Evolutionary conservation across 2,113 vertebrate genomes (phyloP).

Genomic region (Nasalis larvatus): DNA sequence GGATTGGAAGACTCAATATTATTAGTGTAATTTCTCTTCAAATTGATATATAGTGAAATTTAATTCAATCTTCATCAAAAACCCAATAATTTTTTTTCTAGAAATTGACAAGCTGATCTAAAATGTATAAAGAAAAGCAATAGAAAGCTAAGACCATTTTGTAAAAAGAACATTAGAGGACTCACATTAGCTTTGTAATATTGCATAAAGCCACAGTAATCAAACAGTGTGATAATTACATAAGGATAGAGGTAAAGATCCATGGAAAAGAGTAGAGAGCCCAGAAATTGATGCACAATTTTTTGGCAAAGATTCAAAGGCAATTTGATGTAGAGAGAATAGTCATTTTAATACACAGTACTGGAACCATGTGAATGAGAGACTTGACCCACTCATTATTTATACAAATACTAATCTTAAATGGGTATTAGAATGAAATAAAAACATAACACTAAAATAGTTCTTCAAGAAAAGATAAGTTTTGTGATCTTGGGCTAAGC

Average conservation of each 20-base stretch:
- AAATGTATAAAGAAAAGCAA: neutral
- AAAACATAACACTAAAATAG: neutral
- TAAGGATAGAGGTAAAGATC: neutral
- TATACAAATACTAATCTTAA: slow-evolving; percentile 8
- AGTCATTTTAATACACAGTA: neutral
- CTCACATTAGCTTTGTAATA: neutral
- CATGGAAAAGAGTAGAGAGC: neutral
- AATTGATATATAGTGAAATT: neutral
- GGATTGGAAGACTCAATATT: neutral
- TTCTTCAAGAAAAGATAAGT: slow-evolving; percentile 9
- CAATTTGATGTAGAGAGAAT: neutral
- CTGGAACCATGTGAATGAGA: neutral
- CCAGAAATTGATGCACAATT: neutral
- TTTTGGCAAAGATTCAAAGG: neutral
- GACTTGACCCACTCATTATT: neutral
- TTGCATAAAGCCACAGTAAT: neutral
- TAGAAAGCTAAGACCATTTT: neutral
- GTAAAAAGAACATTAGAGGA: neutral
- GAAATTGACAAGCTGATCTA: neutral
- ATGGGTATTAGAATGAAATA: neutral
- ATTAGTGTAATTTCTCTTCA: neutral
- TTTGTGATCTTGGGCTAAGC: neutral
- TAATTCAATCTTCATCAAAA: neutral
- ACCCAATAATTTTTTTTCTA: neutral
- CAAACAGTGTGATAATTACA: neutral